Base-by-base conservation (phyloP, 1,140 invertebrate species). In the Oncopodura yosiiana region DNA sequence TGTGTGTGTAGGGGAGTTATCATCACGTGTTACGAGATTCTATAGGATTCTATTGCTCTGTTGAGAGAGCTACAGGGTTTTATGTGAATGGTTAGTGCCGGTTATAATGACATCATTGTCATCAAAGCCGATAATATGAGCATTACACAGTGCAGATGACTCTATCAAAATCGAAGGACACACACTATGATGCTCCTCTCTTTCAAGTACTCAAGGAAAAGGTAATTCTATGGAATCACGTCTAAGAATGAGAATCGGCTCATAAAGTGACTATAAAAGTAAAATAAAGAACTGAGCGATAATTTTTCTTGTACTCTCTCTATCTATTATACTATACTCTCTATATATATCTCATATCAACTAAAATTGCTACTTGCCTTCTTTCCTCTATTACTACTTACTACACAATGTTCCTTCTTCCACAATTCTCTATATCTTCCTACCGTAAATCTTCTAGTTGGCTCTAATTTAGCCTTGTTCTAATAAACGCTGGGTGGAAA, bases 261-360 rank as follows among this genome's bases (percentile, higher is more conserved):
- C 60, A 62, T 62, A 62, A 62, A 62, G 41, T 48, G 48, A 58
- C 59, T 56, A 57, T 61, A 61, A 61, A 61, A 61, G 26, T 57
- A 57, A 53, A 57, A 61, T 55, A 61, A 61, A 61, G 55, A 53
- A 57, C 42, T 57, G 23, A 57, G 48, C 59, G 55, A 57, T 61
- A 57, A 61, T 57, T 61, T 61, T 61, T 61, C 48, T 49, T 49
- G n/a, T 53, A 45, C 53, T 56, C 30, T 29, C 52, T 48, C 36
- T 37, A 53, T 61, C 55, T 53, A n/a, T n/a, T n/a, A n/a, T n/a
- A n/a, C n/a, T n/a, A n/a, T n/a, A n/a, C n/a, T n/a, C n/a, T n/a
- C n/a, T n/a, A n/a, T n/a, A n/a, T n/a, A n/a, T n/a, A n/a, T n/a
- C n/a, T n/a, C n/a, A n/a, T n/a, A n/a, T n/a, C n/a, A n/a, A n/a